phyloP scores from a whole-genome alignment of 2,797 vertebrate genomes.

The Ispidina lecontei region DNA sequence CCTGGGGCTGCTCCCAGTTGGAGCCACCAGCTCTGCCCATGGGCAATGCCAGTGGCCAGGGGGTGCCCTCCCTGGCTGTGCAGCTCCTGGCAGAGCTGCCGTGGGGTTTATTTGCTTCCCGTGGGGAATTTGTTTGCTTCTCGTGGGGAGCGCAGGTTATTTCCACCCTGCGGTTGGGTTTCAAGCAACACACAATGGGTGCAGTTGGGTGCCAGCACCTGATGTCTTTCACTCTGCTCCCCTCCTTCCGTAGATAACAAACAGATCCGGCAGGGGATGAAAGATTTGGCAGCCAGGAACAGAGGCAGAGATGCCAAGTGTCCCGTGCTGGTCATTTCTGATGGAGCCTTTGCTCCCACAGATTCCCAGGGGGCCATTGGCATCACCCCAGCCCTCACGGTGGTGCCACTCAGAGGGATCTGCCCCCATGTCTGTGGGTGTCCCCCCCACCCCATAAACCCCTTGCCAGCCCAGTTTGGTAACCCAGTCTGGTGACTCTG shows the following conservation, averaged over 20 bases:
- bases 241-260: background rate
- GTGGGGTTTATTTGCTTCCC: background rate
- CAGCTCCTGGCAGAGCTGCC: accelerated
- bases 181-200: background rate
- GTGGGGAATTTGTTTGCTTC: background rate
- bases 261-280: background rate
- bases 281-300: background rate
- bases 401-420: accelerated
- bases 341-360: background rate
- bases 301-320: background rate
- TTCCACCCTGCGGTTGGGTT: background rate
- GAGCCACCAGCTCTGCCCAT: background rate
- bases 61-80: background rate
- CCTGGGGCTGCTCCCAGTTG: background rate
- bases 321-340: background rate
- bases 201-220: background rate
- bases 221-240: background rate
- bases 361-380: background rate
- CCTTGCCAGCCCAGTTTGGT: accelerated
- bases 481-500: background rate
- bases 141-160: accelerated
- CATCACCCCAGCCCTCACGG: accelerated
- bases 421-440: background rate
- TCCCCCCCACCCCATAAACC: no score
- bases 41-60: accelerated